Base-by-base conservation (phyloP, 2,797 vertebrate genomes). In the Fratercula arctica region DNA sequence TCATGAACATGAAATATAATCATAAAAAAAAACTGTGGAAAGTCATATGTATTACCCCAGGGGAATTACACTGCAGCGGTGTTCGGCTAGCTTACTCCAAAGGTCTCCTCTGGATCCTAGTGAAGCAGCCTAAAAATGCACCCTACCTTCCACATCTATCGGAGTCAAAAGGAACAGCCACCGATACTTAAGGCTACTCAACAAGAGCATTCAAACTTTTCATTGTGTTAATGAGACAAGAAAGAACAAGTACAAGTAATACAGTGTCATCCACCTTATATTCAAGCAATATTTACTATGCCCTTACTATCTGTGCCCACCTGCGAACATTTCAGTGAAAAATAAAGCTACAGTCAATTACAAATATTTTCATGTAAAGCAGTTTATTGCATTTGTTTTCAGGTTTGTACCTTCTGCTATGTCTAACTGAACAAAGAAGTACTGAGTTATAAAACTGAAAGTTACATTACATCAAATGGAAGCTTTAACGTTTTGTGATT, bases 271-370 rank as follows among this genome's bases (percentile, higher is more conserved):
- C 45, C 60, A 54, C 75, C 67, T 75, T 37, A 41, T 12, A 75
- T 73, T 87, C 74, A 51, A 89, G 54, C 46, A 90, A 54, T 79
- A 67, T 87, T 97, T 94, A 92, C 86, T 64, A 23, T 18, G 57
- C 37, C 64, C 77, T 85, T 64, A n/a, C 33, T 86, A 64, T 82
- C 74, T 80, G 35, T 63, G 70, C 20, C 85, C 3, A 9, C n/a
- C 64, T 90, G 53, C 73, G 84, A 95, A 74, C 76, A 73, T 25
- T 66, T 48, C 78, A 78, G 25, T 79, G 63, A 64, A 92, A 92
- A 91, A 59, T 63, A 86, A 89, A 81, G 64, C 77, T 61, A 29
- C 37, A 88, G 33, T 54, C 82, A 73, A 10, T 94, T 85, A 83
- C 61, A 87, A 91, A 82, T 10, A 18, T 51, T 68, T 79, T 50